A percentile compares a stretch with the other conserved stretches of the same genome.
Conservation (phyloP, 2,888 invertebrate species). For the Arge pagana region DNA sequence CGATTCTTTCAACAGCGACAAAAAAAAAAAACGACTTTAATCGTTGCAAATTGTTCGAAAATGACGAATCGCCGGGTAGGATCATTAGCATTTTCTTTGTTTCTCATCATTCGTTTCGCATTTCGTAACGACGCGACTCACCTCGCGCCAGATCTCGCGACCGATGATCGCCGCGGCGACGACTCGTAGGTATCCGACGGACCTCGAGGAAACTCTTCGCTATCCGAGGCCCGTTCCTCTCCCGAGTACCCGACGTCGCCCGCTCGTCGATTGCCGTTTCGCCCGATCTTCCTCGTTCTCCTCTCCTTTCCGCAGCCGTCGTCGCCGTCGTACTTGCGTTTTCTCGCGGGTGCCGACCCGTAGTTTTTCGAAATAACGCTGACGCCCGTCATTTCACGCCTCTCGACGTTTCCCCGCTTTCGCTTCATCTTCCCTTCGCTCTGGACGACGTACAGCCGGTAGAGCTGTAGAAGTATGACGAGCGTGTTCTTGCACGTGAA, state of each 20-base stretch:
- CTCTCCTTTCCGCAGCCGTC: too few relatives aligned
- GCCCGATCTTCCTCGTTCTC: slow-evolving; percentile 31
- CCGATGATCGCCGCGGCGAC: slow-evolving; percentile 35
- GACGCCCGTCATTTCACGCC: slow-evolving; percentile 35
- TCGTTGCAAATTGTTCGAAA: slow-evolving; percentile 31
- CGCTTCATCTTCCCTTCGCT: slow-evolving; percentile 64
- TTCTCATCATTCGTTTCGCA: slow-evolving; percentile 28
- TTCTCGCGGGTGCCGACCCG: slow-evolving; percentile 28
- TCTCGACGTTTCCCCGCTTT: slow-evolving; percentile 55
- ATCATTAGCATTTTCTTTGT: neutral
- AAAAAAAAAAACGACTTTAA: slow-evolving; percentile 29
- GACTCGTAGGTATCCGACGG: too few relatives aligned
- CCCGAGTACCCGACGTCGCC: too few relatives aligned
- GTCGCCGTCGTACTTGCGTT: slow-evolving; percentile 33
- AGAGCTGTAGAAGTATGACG: slow-evolving; percentile 86
- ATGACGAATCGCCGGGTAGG: neutral
- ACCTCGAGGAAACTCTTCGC: slow-evolving; percentile 47
- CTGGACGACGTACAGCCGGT: slow-evolving; percentile 81
- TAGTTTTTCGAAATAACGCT: slow-evolving; percentile 51
- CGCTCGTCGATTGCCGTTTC: slow-evolving; percentile 33
- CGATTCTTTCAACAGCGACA: too few relatives aligned
- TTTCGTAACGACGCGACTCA: neutral
- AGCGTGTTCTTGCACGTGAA: slow-evolving; percentile 91
- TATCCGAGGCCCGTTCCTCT: slow-evolving; percentile 40
- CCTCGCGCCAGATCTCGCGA: slow-evolving; percentile 21